These are phyloP conservation scores for Cabera pusaria DNA, from an alignment of 2,888 invertebrate genomes.

Conservation along the genomic window DNA sequence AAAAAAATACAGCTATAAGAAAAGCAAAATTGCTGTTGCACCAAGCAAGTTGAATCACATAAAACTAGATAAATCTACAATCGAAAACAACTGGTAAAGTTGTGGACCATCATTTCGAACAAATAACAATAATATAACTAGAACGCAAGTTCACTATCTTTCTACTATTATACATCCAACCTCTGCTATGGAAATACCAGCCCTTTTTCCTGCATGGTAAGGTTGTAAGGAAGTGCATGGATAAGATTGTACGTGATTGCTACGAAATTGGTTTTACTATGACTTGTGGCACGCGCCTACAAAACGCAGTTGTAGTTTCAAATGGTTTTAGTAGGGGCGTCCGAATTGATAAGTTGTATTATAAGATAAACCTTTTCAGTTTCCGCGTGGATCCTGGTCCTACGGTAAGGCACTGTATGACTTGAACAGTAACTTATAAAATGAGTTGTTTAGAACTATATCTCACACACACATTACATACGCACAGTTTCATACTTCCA, in stretches of 20 bases:
- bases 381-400: no score
- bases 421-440: no score
- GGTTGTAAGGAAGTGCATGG: slow-evolving; percentile 21
- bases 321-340: slow-evolving; percentile 21
- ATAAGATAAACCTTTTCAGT: no score
- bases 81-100: slow-evolving; percentile 49
- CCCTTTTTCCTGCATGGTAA: slow-evolving; percentile 22
- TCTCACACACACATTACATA: no score
- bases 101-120: slow-evolving; percentile 66
- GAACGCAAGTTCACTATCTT: slow-evolving; percentile 61
- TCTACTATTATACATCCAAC: slow-evolving; percentile 12
- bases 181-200: no score
- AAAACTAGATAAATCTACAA: slow-evolving; percentile 30
- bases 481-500: no score
- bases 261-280: slow-evolving; percentile 65
- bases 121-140: slow-evolving; percentile 58
- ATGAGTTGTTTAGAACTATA: no score
- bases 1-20: no score
- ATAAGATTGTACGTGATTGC: slow-evolving; percentile 42
- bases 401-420: no score
- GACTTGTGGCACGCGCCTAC: slow-evolving; percentile 62
- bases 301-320: slow-evolving; percentile 42
- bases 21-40: no score
- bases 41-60: slow-evolving; percentile 29
- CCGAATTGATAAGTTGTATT: slow-evolving; percentile 2